Evolutionary conservation across 1,140 invertebrate species (phyloP).

Genomic region (Antheraea mylitta): DNA sequence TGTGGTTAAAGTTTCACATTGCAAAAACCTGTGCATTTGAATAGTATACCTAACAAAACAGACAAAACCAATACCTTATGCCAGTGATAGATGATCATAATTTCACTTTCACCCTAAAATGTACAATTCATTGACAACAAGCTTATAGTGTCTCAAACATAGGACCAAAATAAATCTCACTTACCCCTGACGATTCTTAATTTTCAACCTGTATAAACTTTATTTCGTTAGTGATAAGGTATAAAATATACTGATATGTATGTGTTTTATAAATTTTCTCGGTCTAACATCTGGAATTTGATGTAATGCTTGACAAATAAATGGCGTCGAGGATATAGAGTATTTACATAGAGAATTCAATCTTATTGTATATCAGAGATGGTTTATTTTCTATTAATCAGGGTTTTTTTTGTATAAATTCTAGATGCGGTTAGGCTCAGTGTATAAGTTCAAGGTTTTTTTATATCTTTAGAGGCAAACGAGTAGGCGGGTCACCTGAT

Average conservation of each 20-base stretch:
- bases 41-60: neutral
- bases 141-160: slow-evolving; percentile 5
- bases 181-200: neutral
- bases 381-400: neutral
- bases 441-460: neutral
- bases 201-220: neutral
- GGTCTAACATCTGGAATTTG: slow-evolving; percentile 5
- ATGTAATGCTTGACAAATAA: slow-evolving; percentile 11
- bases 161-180: neutral
- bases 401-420: neutral
- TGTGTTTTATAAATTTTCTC: neutral
- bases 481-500: no score
- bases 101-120: neutral
- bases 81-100: neutral
- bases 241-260: neutral
- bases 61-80: neutral
- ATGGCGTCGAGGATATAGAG: neutral
- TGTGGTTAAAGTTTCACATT: no score
- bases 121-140: slow-evolving; percentile 7
- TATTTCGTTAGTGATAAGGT: neutral
- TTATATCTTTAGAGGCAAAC: no score
- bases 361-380: neutral
- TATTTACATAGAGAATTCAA: neutral
- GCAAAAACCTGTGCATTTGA: no score
- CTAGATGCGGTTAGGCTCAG: neutral